Evolutionary conservation across 2,113 vertebrate genomes (phyloP), one percentile per base, ranked within the genome.

Genomic region (Erythrocercus mccallii): DNA sequence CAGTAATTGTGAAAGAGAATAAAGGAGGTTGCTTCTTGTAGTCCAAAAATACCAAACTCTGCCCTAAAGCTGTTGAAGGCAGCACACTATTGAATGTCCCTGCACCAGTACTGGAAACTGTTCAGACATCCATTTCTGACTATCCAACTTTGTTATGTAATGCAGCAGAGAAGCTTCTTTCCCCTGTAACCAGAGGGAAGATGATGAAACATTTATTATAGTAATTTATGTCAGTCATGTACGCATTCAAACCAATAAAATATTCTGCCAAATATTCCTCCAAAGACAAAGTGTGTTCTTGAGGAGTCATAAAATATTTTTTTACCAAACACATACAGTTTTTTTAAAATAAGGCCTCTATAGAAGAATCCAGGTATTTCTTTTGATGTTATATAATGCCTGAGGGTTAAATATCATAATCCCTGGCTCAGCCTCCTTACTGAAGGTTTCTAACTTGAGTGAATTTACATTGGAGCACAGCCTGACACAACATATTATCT

Each of bases 201-300:
- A 91, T 72, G 30, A 56, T 68, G n/a, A 42, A 91, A 51, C 11
- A 72, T 85, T 80, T 76, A 88, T 94, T 82, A 87, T n/a, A 45
- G n/a, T 82, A 90, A 93, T 92, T 95, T 92, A 78, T 94, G 31
- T 60, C 61, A 74, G 35, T 47, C 42, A 2, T 70, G 31, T 69
- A 87, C 4, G 11, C 44, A 54, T 94, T 92, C 71, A 93, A 95
- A 81, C 21, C 40, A 64, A 50, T 90, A 50, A 96, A 96, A 95
- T 65, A 60, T 15, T 25, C 51, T 92, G 89, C 72, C 82, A 96
- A 94, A 68, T 85, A 86, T 58, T 94, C 24, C 19, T 87, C 45
- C 38, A 71, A 86, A 88, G 11, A 14, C 69, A 70, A 91, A 72
- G 18, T 61, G 19, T 47, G 23, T 24, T 92, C 44, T 60, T 50